Evolutionary conservation across 2,797 vertebrate species (phyloP).

Genomic region (Buceros bicornis): DNA sequence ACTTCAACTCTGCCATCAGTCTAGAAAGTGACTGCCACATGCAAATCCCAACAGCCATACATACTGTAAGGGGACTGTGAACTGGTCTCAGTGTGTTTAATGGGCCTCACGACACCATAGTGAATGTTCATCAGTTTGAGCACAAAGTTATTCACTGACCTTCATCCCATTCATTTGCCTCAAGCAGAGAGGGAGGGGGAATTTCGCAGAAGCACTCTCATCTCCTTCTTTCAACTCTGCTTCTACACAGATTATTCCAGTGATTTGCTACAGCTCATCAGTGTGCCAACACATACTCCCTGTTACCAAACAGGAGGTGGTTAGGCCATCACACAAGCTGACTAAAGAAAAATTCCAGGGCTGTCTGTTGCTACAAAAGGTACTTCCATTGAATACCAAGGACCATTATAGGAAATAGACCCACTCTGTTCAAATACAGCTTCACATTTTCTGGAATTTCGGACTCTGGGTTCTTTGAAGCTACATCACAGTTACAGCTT

Average conservation of each 20-base stretch:
- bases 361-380: background rate
- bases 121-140: accelerated
- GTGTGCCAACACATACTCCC: accelerated
- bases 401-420: background rate
- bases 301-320: accelerated
- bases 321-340: accelerated
- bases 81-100: accelerated
- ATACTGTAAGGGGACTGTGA: accelerated
- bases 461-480: background rate
- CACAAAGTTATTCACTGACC: background rate
- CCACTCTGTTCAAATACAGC: background rate
- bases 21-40: accelerated
- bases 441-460: background rate
- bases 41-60: no score
- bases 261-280: background rate
- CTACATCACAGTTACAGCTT: background rate
- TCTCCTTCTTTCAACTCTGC: background rate
- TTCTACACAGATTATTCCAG: background rate
- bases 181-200: background rate
- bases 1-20: background rate
- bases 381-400: background rate
- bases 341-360: background rate
- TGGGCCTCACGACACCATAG: accelerated
- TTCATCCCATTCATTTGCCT: background rate
- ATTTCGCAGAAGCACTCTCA: background rate